These are phyloP conservation scores for Peromyscus melanophrys DNA, from an alignment of 2,797 vertebrate species.

Conservation along the genomic window DNA sequence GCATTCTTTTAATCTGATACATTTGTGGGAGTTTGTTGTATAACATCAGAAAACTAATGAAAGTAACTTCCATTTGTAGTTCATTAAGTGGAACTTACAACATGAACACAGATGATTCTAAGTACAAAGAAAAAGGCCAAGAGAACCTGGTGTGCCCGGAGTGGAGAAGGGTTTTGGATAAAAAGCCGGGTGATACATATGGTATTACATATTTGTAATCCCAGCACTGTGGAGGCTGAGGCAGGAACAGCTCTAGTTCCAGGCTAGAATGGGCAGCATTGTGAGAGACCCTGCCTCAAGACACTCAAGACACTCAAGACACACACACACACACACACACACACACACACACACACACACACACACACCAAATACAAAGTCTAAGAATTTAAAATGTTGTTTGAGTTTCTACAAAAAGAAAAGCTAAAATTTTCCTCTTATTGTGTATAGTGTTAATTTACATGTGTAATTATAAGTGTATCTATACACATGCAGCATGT, in stretches of 20 bases:
- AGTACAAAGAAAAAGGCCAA: background rate
- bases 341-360: background rate
- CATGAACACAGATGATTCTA: background rate
- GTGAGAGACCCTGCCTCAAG: background rate
- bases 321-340: background rate
- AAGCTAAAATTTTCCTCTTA: background rate
- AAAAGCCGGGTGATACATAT: background rate
- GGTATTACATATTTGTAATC: background rate
- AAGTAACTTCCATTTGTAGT: conserved; percentile 14
- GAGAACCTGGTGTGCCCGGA: background rate
- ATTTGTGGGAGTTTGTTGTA: conserved; percentile 37
- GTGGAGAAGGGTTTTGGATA: background rate
- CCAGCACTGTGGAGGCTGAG: background rate
- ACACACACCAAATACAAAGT: background rate
- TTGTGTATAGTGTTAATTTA: background rate
- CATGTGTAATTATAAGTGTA: background rate
- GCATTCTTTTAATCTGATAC: background rate
- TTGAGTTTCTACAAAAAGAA: background rate
- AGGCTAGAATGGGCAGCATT: background rate
- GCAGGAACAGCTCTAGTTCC: background rate
- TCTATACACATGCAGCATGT: background rate
- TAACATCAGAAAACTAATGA: conserved; percentile 16
- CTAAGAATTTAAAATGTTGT: background rate
- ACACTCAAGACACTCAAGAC: background rate
- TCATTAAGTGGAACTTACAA: background rate